phyloP scores from a whole-genome alignment of 1,140 invertebrate genomes.

The Archivesica marissinica region DNA sequence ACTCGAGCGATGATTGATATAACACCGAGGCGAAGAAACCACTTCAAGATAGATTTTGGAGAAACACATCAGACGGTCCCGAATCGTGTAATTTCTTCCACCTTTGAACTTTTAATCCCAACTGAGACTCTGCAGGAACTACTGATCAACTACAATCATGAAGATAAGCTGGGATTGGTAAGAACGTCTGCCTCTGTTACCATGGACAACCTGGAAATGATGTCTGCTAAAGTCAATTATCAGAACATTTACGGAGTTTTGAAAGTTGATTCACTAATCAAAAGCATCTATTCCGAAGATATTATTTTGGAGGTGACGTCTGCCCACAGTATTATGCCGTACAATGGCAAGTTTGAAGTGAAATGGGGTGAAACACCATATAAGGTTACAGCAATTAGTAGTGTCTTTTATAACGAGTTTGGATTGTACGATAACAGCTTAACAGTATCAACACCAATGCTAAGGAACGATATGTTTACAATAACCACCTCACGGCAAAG shows the following conservation, averaged over 20 bases:
- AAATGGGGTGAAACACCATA: constrained; percentile 59
- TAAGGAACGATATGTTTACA: constrained; percentile 30
- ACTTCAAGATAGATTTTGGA: constrained; percentile 46
- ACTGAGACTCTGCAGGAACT: constrained; percentile 34
- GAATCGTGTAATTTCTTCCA: background rate
- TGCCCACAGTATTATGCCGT: constrained; percentile 65
- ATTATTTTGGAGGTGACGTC: constrained; percentile 59
- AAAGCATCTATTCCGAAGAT: constrained; percentile 62
- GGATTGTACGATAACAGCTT: constrained; percentile 54
- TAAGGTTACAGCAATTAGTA: constrained; percentile 42
- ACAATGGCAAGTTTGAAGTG: constrained; percentile 50
- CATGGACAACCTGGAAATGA: constrained; percentile 65
- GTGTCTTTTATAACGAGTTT: constrained; percentile 48
- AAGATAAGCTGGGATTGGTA: constrained; percentile 62
- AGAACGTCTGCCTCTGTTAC: constrained; percentile 43
- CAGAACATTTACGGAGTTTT: constrained; percentile 25
- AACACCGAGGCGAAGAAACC: constrained; percentile 26
- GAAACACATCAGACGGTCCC: constrained; percentile 3
- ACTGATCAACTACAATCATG: constrained; percentile 57
- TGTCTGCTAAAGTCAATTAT: constrained; percentile 61
- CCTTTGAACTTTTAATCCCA: constrained; percentile 51
- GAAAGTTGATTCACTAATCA: constrained; percentile 52
- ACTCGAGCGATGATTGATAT: constrained; percentile 27
- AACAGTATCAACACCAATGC: constrained; percentile 63
- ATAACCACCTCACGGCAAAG: constrained; percentile 49